phyloP scores from a whole-genome alignment of 2,797 vertebrate species.

The Sebastes diploproa region DNA sequence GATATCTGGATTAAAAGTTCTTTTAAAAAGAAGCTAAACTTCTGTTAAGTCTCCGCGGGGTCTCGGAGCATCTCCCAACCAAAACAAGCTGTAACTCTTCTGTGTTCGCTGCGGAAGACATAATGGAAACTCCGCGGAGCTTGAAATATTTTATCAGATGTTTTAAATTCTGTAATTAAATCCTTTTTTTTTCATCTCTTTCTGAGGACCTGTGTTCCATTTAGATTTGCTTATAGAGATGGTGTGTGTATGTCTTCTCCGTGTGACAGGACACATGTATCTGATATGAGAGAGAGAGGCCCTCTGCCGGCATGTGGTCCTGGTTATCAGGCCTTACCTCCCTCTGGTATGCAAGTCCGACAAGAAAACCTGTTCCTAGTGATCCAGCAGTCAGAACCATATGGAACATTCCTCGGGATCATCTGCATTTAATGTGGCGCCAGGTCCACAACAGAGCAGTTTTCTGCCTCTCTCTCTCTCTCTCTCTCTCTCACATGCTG shows the following conservation, averaged over 20 bases:
- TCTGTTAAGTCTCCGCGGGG: slow-evolving; percentile 6
- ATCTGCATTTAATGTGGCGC: slow-evolving; percentile 65
- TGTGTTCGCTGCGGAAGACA: neutral
- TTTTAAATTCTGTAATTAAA: neutral
- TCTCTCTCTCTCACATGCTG: neutral
- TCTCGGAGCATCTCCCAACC: slow-evolving; percentile 16
- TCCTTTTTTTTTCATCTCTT: neutral
- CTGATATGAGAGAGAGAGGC: slow-evolving; percentile 39
- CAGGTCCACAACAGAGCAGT: slow-evolving; percentile 7
- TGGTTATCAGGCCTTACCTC: slow-evolving; percentile 69
- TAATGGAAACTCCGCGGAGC: slow-evolving; percentile 24
- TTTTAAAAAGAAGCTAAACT: neutral
- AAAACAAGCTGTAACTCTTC: slow-evolving; percentile 46
- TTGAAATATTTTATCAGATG: slow-evolving; percentile 26
- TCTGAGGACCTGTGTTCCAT: neutral
- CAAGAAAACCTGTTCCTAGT: slow-evolving; percentile 50
- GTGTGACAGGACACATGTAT: slow-evolving; percentile 38
- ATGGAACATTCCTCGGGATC: slow-evolving; percentile 73
- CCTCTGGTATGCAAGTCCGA: slow-evolving; percentile 52
- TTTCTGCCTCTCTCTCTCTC: neutral
- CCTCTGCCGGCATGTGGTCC: slow-evolving; percentile 71
- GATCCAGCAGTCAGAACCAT: slow-evolving; percentile 47
- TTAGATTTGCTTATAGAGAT: slow-evolving; percentile 2
- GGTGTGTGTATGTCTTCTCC: neutral
- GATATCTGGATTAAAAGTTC: slow-evolving; percentile 29